Base-by-base conservation (phyloP, 2,888 invertebrate genomes). In the Vandiemenella viatica region DNA sequence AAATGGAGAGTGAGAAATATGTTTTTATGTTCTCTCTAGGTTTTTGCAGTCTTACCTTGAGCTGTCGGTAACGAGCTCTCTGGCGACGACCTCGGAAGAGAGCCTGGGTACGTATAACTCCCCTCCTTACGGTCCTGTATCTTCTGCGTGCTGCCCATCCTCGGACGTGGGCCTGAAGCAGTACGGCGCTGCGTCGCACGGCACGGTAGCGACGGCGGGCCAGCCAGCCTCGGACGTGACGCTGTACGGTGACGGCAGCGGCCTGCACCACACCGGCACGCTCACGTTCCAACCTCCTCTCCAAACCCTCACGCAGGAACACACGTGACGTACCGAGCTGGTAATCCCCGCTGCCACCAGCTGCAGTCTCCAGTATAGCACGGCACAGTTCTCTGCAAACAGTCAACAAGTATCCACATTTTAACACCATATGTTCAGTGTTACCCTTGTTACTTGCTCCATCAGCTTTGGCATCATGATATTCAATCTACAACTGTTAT, bases 301-400 rank as follows among this genome's bases (percentile, higher is more conserved):
- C 89, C 45, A 96, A 68, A 0, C 81, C 80, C 66, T 97, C 96
- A 5, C 92, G 75, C 43, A 97, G 66, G 62, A 97, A 97, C 13
- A 96, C 91, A 52, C 93, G 72, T 0, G 87, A 85, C 0, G 88
- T 82, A 7, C 95, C 95, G 46, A 96, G 68, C 65, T 93, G 93
- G 66, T 85, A 95, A 60, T 92, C 87, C 15, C 59, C 54, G 49
- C 56, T 43, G 60, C 80, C 74, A 49, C 73, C 81, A 13, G 48
- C 43, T n/a, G 41, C 46, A 59, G 80, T 76, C 38, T 84, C 83
- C 16, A 89, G 68, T 42, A 89, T 81, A 7, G 82, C 77, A 54
- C 86, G 75, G 62, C 88, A 88, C 15, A 89, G 73, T 63, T 89
- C 53, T 43, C 53, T 53, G 47, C 15, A 42, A 37, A 8, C 21